Evolutionary conservation across 1,140 invertebrate species (phyloP).

Genomic region (Akabosia matsudoensis): DNA sequence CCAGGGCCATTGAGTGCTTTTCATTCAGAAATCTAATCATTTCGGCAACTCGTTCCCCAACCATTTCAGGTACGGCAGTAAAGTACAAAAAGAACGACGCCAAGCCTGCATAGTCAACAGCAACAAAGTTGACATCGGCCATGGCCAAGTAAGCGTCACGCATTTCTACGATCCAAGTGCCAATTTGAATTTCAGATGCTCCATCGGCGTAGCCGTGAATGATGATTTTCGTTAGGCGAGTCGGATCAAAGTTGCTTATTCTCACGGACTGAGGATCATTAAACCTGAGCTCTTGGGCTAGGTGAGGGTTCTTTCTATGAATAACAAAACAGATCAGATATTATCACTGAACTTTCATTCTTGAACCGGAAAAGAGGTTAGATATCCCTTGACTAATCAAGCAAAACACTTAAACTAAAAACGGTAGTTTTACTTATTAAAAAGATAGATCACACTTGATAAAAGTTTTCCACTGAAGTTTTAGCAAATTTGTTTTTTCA

Average conservation of each 20-base stretch:
- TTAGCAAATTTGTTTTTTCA: too few relatives aligned
- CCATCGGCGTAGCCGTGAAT: slow-evolving; percentile 43
- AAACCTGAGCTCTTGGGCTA: slow-evolving; percentile 42
- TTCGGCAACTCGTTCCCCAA: slow-evolving; percentile 34
- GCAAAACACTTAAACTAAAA: background rate
- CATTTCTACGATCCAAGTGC: slow-evolving; percentile 30
- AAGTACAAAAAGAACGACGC: slow-evolving; percentile 35
- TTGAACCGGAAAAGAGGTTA: background rate
- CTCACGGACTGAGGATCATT: slow-evolving; percentile 32
- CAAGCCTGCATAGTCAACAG: slow-evolving; percentile 41
- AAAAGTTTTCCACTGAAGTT: too few relatives aligned
- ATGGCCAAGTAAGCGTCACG: slow-evolving; percentile 37
- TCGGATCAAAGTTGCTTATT: slow-evolving; percentile 40
- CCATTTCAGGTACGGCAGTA: slow-evolving; percentile 35
- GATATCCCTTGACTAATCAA: background rate
- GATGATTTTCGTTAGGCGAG: slow-evolving; percentile 38
- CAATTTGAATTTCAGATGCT: slow-evolving; percentile 37
- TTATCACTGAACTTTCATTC: background rate
- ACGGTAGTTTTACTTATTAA: background rate
- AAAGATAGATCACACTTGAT: background rate
- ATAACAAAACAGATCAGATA: background rate
- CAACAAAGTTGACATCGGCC: slow-evolving; percentile 41
- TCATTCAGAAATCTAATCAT: slow-evolving; percentile 36
- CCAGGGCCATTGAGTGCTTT: background rate
- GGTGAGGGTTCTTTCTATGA: slow-evolving; percentile 40